Evolutionary conservation across 2,113 vertebrate species (phyloP).

Genomic region (Dascyllus trimaculatus): DNA sequence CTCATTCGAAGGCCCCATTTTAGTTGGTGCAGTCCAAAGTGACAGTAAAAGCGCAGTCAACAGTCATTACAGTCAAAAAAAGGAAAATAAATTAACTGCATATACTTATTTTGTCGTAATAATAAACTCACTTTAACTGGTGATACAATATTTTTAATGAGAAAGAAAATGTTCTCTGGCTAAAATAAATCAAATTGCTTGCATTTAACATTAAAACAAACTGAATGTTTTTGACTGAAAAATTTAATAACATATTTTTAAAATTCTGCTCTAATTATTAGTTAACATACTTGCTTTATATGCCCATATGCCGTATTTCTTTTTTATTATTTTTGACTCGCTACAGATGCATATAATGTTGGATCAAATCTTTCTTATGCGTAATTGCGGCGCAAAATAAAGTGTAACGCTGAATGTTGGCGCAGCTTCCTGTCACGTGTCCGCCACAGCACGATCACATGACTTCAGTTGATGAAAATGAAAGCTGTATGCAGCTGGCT

Average conservation of each 20-base stretch:
- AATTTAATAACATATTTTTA: not conserved
- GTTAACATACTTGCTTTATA: not conserved
- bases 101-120: not conserved
- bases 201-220: not conserved
- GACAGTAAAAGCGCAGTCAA: constrained; percentile 54
- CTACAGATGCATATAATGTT: not conserved
- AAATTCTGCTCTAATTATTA: not conserved
- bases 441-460: constrained; percentile 62
- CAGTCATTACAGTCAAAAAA: constrained; percentile 38
- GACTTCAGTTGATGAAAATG: constrained; percentile 77
- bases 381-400: constrained; percentile 43
- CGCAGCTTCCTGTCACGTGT: constrained; percentile 69
- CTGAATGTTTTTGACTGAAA: not conserved
- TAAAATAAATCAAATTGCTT: too few relatives aligned
- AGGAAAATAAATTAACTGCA: not conserved
- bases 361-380: constrained; percentile 4
- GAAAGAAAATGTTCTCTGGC: too few relatives aligned
- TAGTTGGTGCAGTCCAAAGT: constrained; percentile 53
- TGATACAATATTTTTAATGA: too few relatives aligned
- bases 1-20: not conserved
- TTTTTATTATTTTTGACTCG: not conserved
- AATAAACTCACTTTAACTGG: too few relatives aligned
- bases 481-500: constrained; percentile 61
- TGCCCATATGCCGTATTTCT: not conserved
- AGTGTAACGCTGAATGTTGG: not conserved